Conservation (phyloP, 2,888 invertebrate genomes). For the Camptogramma bilineatum region DNA sequence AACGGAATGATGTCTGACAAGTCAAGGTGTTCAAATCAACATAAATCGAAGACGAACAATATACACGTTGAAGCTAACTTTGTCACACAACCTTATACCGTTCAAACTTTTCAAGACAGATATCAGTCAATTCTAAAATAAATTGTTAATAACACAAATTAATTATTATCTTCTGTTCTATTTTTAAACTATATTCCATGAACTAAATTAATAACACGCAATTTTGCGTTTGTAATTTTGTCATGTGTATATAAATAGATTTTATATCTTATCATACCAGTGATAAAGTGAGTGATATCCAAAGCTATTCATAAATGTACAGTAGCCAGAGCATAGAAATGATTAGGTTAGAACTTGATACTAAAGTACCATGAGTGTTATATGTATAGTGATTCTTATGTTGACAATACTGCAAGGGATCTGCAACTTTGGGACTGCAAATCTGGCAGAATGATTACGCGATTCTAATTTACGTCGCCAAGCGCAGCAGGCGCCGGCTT, state of each 20-base stretch:
- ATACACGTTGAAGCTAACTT: no score
- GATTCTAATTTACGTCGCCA: conserved; percentile 20
- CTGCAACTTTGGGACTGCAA: no score
- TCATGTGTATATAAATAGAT: conserved; percentile 8
- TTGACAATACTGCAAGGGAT: conserved; percentile 4
- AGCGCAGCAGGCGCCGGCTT: conserved; percentile 52
- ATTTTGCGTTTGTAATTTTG: background rate
- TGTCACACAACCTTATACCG: no score
- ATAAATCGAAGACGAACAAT: background rate
- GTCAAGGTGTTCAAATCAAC: background rate
- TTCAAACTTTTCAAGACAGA: no score
- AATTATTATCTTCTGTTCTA: background rate
- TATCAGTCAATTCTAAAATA: no score
- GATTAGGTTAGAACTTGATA: background rate
- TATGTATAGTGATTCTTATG: background rate
- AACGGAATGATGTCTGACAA: no score
- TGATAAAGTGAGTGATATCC: conserved; percentile 12
- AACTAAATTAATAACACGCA: background rate
- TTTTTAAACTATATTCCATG: background rate
- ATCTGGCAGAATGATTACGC: conserved; percentile 17
- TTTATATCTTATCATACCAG: conserved; percentile 4
- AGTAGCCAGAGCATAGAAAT: background rate
- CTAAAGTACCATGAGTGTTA: background rate
- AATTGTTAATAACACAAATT: background rate
- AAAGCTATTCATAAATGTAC: conserved; percentile 5